Conservation (phyloP, 2,888 invertebrate species). For the Athrips mouffetella region DNA sequence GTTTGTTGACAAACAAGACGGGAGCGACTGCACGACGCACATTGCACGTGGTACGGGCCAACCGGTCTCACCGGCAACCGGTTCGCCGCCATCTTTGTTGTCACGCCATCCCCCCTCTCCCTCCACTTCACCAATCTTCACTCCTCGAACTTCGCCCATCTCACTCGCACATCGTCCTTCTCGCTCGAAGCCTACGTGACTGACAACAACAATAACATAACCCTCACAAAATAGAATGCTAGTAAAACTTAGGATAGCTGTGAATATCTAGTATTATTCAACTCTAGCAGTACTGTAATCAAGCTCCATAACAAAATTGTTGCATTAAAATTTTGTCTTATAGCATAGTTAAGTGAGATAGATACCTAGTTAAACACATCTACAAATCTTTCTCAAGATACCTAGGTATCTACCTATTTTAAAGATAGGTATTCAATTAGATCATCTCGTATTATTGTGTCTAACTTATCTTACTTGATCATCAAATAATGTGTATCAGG, state of each 20-base stretch:
- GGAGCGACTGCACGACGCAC: constrained; percentile 59
- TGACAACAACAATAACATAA: constrained; percentile 69
- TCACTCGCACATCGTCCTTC: constrained; percentile 41
- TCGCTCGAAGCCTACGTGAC: constrained; percentile 70
- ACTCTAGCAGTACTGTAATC: constrained; percentile 30
- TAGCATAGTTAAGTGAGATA: constrained; percentile 18
- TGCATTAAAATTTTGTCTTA: constrained; percentile 33
- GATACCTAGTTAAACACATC: too few species aligned
- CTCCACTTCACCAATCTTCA: constrained; percentile 36
- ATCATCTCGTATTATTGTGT: too few species aligned
- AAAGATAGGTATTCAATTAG: too few species aligned
- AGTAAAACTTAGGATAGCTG: constrained; percentile 24
- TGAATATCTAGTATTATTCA: constrained; percentile 23
- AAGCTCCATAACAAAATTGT: constrained; percentile 26
- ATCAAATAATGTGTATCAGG: too few species aligned
- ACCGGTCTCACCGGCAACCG: constrained; percentile 72
- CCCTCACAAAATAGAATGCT: constrained; percentile 45
- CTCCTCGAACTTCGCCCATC: constrained; percentile 35
- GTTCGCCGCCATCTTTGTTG: constrained; percentile 71
- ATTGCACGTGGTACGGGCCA: constrained; percentile 68
- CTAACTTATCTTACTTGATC: too few species aligned
- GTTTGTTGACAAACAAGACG: constrained; percentile 76
- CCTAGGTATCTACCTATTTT: too few species aligned
- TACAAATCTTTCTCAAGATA: too few species aligned
- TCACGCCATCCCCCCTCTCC: constrained; percentile 65